Evolutionary conservation across 2,797 vertebrate genomes (phyloP).

Genomic region (Coregonus sp.): DNA sequence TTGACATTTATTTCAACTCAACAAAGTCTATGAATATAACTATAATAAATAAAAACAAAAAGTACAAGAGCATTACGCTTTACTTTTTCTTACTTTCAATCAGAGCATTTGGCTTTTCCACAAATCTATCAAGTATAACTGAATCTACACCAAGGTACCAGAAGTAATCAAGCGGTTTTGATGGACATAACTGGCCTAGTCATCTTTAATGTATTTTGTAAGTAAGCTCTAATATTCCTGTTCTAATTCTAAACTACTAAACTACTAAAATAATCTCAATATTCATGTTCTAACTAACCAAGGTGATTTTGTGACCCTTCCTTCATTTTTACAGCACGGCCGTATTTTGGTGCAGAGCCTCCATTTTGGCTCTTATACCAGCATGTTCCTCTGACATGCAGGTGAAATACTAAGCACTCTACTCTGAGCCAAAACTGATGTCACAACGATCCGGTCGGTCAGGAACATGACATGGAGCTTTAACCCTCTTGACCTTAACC

Average conservation of each 20-base stretch:
- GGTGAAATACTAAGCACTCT: slow-evolving; percentile 59
- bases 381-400: slow-evolving; percentile 40
- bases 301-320: slow-evolving; percentile 34
- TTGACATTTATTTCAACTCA: not conserved
- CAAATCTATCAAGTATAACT: not conserved
- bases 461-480: slow-evolving; percentile 53
- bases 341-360: slow-evolving; percentile 30
- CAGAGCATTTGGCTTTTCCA: not conserved
- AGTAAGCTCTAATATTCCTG: slow-evolving; percentile 31
- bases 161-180: not conserved
- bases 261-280: no score
- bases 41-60: no score
- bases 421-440: slow-evolving; percentile 37
- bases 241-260: no score
- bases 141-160: not conserved
- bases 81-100: not conserved
- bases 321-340: slow-evolving; percentile 18
- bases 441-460: slow-evolving; percentile 36
- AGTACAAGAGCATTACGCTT: not conserved
- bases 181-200: slow-evolving; percentile 22
- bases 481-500: slow-evolving; percentile 54
- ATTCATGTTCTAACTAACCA: no score
- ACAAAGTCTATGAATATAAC: not conserved
- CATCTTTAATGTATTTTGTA: slow-evolving; percentile 24
- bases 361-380: slow-evolving; percentile 37